Evolutionary conservation across 2,888 invertebrate genomes (phyloP), one percentile per base, ranked within the genome.

Genomic region (Apeira syringaria): DNA sequence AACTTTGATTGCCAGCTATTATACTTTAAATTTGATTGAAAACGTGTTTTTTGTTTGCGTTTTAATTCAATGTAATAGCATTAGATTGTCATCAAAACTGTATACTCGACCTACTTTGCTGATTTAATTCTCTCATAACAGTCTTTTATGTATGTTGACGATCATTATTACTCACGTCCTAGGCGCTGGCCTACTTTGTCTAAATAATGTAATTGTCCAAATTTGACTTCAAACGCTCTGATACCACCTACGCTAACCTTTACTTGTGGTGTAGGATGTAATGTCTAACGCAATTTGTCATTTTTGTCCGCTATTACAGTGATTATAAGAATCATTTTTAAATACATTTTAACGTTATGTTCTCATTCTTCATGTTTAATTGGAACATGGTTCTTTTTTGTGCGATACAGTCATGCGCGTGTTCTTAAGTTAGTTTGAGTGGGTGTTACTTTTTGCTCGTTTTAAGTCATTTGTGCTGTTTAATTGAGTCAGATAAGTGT

Each of bases 121-220:
- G 15, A 38, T 55, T 55, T 35, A 48, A 41, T 29, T 45, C 33
- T 53, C 46, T 51, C 36, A 54, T 53, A 51, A 34, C 18, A 18
- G 18, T 47, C 54, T 43, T 58, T 59, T 65, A 18, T 18, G 18
- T 18, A 68, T 62, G 58, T 56, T 58, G 53, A 59, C 62, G 64
- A 61, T 61, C 52, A 50, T 46, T 53, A 61, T 66, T 55, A 63
- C 56, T 63, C 64, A 66, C 47, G 62, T 74, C 71, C 69, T 67
- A 75, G 71, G 69, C 58, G 65, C 52, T 65, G 77, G 54, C 76
- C 80, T 58, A 78, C 68, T 74, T 79, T 49, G 48, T 50, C 31
- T 58, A 53, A 58, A 71, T 72, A 66, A 72, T 61, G 56, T 65
- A 70, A 80, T 79, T 75, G 75, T 69, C 68, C 64, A 74, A 75